Evolutionary conservation across 2,113 vertebrate genomes (phyloP).

Genomic region (Alouatta palliata): DNA sequence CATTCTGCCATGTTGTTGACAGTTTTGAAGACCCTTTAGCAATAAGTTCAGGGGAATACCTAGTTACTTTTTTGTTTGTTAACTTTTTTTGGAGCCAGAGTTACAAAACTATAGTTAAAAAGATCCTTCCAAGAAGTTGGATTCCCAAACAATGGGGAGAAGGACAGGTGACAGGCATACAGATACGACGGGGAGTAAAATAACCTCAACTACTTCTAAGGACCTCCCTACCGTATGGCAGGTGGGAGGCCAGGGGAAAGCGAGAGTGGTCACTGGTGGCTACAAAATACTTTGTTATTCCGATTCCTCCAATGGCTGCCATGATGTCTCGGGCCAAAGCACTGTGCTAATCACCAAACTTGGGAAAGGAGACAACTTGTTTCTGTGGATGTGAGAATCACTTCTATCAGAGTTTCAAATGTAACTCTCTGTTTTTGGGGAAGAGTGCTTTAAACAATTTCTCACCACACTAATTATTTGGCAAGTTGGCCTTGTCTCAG

Average conservation of each 20-base stretch:
- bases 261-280: background rate
- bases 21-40: background rate
- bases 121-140: background rate
- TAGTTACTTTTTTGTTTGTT: background rate
- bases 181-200: rapidly evolving
- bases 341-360: background rate
- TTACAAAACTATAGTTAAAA: background rate
- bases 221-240: background rate
- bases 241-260: background rate
- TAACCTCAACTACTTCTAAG: background rate
- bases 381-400: background rate
- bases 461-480: background rate
- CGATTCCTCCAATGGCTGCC: background rate
- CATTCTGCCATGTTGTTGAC: background rate
- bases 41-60: background rate
- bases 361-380: background rate
- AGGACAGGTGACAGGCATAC: background rate
- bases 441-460: background rate
- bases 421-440: background rate
- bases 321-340: background rate
- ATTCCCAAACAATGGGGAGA: background rate
- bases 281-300: background rate
- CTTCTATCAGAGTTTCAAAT: background rate
- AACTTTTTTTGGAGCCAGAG: background rate
- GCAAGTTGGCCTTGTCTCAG: background rate